Evolutionary conservation across 1,140 invertebrate species (phyloP), one percentile per base, ranked within the genome.

Genomic region (Caenorhabditis briggsae): DNA sequence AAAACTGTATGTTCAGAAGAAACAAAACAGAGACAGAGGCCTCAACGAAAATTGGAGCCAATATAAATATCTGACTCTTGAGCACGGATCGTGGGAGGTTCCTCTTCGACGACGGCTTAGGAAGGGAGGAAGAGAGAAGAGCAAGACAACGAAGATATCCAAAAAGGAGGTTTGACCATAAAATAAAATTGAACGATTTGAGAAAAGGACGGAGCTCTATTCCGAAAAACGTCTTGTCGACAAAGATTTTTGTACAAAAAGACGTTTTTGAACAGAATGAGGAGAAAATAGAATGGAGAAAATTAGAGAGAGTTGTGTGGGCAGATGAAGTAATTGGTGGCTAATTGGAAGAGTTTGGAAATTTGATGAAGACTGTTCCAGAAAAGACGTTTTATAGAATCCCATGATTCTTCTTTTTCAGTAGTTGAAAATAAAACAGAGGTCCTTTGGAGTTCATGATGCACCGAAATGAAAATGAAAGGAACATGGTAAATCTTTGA

Each of bases 131-230:
- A 33, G 33, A 33, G 33, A 33, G 33, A 33, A 33, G 33, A 33
- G 3, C 3, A 33, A 33, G 33, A 33, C 2, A 61, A 58, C 8
- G 18, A 61, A 23, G n/a, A 11, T 18, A 20, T 18, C 20, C 18
- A 20, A 5, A 20, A 61, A 61, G 23, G 23, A 14, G 23, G 50
- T 14, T 53, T 53, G 23, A 61, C 59, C 59, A 61, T 61, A 33
- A 61, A 61, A 61, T 61, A 33, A 61, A 61, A 61, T 61, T 20
- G 59, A 61, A 61, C 59, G 59, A 61, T 61, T 61, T 25, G 7
- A 25, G 25, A 25, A 33, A 23, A 53, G 50, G 50, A 53, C 50
- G 5, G 50, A 53, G 23, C 59, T 33, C 33, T 20, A 20, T 25
- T 33, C 11, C 23, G 23, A 33, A 61, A 61, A 33, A 23, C 9